Evolutionary conservation across 2,113 vertebrate genomes (phyloP), one percentile per base, ranked within the genome.

Genomic region (Caranx ignobilis): DNA sequence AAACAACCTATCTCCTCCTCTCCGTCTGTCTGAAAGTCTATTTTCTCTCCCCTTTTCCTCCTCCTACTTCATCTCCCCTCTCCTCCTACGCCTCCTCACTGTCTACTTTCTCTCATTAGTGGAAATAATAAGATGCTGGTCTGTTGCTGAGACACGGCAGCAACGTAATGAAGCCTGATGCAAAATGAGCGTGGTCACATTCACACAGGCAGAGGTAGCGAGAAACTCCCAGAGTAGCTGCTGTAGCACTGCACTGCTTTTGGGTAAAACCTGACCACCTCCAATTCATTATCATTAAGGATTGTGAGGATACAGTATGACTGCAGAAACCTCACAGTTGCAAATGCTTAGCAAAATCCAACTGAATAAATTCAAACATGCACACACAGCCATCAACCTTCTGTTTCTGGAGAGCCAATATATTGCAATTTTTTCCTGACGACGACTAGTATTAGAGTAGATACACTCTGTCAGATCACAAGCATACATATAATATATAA

Each of bases 111-210:
- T 54, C 31, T 61, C 54, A 77, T 61, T 37, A 64, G 43, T 34
- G 60, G 59, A 48, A 32, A 63, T 59, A 75, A 64, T 64, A 52
- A 59, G 32, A 52, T 52, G 52, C 6, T 15, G 32, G 32, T 41
- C 56, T 48, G 50, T 41, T 11, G 79, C 59, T 41, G 50, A 64
- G 32, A 69, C n/a, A 48, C 1, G 3, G 43, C 62, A 41, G 54
- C 32, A n/a, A 11, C 55, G 11, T n/a, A n/a, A 26, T 26, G 26
- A 26, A 26, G 32, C 52, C 52, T 39, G n/a, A 39, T 59, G 39
- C 50, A 47, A 48, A 71, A 19, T 4, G 37, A 63, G 50, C 15
- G 4, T 16, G 39, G 61, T 74, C 56, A 47, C n/a, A 13, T 37
- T 62, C 19, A 43, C 70, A 50, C 32, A 37, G 35, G 41, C 34